phyloP scores from a whole-genome alignment of 2,797 vertebrate genomes.

The Steatocranus sp. region DNA sequence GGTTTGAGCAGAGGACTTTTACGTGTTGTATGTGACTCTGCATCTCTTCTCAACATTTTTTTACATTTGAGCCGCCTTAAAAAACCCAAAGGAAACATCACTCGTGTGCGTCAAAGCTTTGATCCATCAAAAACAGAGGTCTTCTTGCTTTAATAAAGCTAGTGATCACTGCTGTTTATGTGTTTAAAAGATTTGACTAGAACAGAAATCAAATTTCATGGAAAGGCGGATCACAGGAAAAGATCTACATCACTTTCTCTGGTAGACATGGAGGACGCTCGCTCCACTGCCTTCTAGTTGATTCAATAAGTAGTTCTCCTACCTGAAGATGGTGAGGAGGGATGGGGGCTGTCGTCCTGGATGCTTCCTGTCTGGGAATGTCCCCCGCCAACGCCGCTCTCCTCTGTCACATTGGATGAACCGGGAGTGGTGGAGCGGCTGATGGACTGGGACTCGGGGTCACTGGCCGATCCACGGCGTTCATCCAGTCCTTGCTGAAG shows the following conservation, averaged over 20 bases:
- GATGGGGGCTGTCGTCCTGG: slow-evolving; percentile 97
- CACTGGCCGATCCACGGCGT: slow-evolving; percentile 93
- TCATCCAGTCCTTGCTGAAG: slow-evolving; percentile 85
- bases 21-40: neutral
- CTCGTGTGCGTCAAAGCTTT: neutral
- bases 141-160: too few relatives aligned
- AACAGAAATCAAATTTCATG: neutral
- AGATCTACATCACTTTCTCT: neutral
- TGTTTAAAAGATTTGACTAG: neutral
- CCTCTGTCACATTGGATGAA: slow-evolving; percentile 96
- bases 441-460: slow-evolving; percentile 98
- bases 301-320: slow-evolving; percentile 34
- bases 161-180: neutral
- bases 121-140: neutral
- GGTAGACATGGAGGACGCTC: neutral
- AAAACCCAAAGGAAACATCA: neutral
- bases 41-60: accelerated
- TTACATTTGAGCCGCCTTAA: neutral
- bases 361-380: slow-evolving; percentile 95
- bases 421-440: slow-evolving; percentile 97
- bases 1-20: neutral
- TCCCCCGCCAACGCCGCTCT: slow-evolving; percentile 91
- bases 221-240: neutral
- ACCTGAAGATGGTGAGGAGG: slow-evolving; percentile 98
- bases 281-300: neutral